phyloP scores from a whole-genome alignment of 2,797 vertebrate genomes.

The Cheirogaleus major region DNA sequence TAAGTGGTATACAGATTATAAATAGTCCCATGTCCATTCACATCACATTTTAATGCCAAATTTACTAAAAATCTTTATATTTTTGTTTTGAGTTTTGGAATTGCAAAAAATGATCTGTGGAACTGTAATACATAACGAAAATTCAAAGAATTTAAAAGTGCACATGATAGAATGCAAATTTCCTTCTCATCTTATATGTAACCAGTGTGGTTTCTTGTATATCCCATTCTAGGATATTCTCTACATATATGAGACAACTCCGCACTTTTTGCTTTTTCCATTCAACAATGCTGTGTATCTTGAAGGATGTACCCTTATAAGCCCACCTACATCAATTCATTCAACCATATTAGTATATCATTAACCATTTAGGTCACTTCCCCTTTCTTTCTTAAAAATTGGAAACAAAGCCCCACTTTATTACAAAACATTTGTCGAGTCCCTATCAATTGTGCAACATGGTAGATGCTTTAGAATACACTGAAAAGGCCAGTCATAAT shows the following conservation, averaged over 20 bases:
- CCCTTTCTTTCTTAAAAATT: neutral
- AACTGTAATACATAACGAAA: constrained; percentile 1
- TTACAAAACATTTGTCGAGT: neutral
- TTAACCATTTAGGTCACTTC: neutral
- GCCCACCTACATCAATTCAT: neutral
- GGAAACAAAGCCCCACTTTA: neutral
- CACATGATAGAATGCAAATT: neutral
- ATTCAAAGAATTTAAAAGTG: neutral
- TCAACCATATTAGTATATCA: neutral
- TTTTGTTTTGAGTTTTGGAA: constrained; percentile 16
- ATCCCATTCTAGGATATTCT: neutral
- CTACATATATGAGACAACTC: neutral
- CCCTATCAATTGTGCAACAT: neutral
- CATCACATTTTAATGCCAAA: neutral
- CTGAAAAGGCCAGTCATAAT: neutral
- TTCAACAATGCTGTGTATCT: neutral
- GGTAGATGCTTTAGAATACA: neutral
- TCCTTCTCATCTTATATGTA: neutral
- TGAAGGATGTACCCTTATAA: neutral
- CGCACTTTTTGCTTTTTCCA: neutral
- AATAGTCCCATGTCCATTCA: neutral
- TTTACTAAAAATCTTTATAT: neutral
- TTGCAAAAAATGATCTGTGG: neutral
- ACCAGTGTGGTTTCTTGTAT: neutral
- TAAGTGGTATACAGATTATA: neutral